Conservation (phyloP, 2,888 invertebrate genomes). For the Amiota minor region DNA sequence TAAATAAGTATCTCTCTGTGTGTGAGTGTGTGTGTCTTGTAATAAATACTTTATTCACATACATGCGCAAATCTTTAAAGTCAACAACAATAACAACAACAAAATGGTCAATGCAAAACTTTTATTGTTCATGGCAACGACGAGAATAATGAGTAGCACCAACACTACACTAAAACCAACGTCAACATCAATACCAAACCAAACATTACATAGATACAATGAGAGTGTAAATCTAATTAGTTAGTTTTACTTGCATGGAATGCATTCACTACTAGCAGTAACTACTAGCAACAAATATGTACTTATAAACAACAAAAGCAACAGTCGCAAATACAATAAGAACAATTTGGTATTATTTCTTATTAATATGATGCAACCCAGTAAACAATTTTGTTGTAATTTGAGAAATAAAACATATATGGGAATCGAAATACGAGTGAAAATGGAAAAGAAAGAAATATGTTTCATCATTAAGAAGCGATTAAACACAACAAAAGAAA, state of each 20-base stretch:
- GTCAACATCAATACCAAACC: too few relatives aligned
- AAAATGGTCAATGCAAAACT: conserved; percentile 16
- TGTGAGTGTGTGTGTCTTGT: conserved; percentile 6
- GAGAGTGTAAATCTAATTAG: conserved; percentile 60
- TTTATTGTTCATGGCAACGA: conserved; percentile 8
- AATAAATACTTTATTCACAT: conserved; percentile 50
- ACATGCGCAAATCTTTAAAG: conserved; percentile 39
- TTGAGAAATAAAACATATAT: too few relatives aligned
- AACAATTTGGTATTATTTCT: conserved; percentile 15
- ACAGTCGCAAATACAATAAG: conserved; percentile 5
- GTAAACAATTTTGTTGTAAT: conserved; percentile 46
- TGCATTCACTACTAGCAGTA: conserved; percentile 15
- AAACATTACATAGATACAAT: too few relatives aligned
- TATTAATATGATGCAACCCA: conserved; percentile 59
- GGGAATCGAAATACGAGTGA: not conserved
- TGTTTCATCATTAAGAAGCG: not conserved
- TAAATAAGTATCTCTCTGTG: too few relatives aligned
- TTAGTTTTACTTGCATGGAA: conserved; percentile 38
- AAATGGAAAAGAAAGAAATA: not conserved
- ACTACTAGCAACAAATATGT: conserved; percentile 18
- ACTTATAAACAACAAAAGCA: conserved; percentile 10
- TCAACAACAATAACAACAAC: conserved; percentile 35
- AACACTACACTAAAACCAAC: too few relatives aligned
- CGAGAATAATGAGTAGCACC: conserved; percentile 1
- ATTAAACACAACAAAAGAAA: conserved; percentile 6